A percentile compares a stretch with the other conserved stretches of the same genome.
These are phyloP conservation scores for Leptosomus discolor DNA, from an alignment of 2,113 vertebrate genomes.

Conservation along the genomic window DNA sequence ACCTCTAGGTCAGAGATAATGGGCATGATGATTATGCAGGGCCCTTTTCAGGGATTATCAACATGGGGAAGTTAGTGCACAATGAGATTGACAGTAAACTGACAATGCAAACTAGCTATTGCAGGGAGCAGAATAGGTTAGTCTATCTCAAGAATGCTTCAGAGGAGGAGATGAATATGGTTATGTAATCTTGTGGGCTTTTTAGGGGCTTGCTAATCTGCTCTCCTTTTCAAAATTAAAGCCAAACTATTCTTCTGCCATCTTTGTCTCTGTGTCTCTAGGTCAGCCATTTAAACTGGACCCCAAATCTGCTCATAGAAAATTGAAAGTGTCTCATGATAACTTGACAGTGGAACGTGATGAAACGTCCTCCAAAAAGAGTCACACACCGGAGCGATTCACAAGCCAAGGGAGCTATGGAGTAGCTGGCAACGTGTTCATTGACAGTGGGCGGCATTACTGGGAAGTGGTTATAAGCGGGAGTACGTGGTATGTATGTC, in stretches of 20 bases:
- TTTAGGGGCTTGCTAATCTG: neutral
- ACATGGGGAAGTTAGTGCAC: neutral
- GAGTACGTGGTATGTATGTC: slow-evolving; percentile 88
- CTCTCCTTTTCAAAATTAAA: neutral
- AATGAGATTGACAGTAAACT: slow-evolving; percentile 10
- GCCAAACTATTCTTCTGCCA: neutral
- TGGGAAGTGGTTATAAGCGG: slow-evolving; percentile 97
- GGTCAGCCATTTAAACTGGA: slow-evolving; percentile 98
- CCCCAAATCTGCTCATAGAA: slow-evolving; percentile 93
- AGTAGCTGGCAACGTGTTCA: slow-evolving; percentile 92
- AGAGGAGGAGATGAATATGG: neutral
- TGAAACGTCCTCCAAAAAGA: slow-evolving; percentile 94
- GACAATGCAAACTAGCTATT: neutral
- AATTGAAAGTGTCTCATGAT: slow-evolving; percentile 94
- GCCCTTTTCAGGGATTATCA: slow-evolving; percentile 13
- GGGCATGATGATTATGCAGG: neutral
- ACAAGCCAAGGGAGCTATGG: slow-evolving; percentile 93
- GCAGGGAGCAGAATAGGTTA: neutral
- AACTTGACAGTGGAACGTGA: slow-evolving; percentile 95
- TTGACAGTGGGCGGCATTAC: slow-evolving; percentile 97
- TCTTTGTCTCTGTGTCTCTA: slow-evolving; percentile 51
- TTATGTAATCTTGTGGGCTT: neutral
- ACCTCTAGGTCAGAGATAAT: slow-evolving; percentile 40
- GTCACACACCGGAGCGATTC: slow-evolving; percentile 93
- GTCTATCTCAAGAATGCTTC: neutral